Evolutionary conservation across 2,888 invertebrate species (phyloP), one percentile per base, ranked within the genome.

Genomic region (Caradrina kadenii): DNA sequence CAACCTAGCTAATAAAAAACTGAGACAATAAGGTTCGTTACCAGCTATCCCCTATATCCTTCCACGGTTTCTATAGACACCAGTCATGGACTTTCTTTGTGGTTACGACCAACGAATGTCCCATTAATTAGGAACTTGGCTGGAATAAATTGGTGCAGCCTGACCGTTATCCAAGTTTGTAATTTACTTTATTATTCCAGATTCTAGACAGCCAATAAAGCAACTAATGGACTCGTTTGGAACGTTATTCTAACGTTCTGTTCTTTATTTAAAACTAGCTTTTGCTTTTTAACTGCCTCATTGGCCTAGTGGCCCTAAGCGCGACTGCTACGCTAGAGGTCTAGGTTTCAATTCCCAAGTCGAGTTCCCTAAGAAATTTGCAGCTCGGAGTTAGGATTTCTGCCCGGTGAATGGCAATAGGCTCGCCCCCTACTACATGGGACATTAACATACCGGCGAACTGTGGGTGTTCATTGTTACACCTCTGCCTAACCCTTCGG

Each of bases 41-140:
- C 49, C 2, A 59, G 13, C 53, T 17, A 62, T 52, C n/a, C 35
- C 19, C 8, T 39, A 45, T 63, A 54, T 55, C 49, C 50, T 50
- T 58, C 72, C 63, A 54, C 10, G n/a, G 45, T 71, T 76, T 48
- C 19, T 59, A 39, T 31, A 63, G 42, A 49, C 56, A 63, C 73
- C 1, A 63, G 55, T 49, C 55, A 52, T 39, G 35, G 45, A 6
- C 45, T 17, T 42, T 55, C 60, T 72, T 60, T 65, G 56, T 52
- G 22, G 73, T 74, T 64, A 64, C 56, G 19, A 56, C 53, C 22
- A 26, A 60, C 42, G 53, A 58, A 39, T 60, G 52, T 53, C 55
- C 45, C 55, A 66, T 80, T 70, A 63, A 75, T 76, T 80, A 76
- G 48, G 52, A 68, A 79, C 79, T 79, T 73, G 74, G 48, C 22